phyloP scores from a whole-genome alignment of 2,113 vertebrate genomes.

The Erythrolamprus reginae region DNA sequence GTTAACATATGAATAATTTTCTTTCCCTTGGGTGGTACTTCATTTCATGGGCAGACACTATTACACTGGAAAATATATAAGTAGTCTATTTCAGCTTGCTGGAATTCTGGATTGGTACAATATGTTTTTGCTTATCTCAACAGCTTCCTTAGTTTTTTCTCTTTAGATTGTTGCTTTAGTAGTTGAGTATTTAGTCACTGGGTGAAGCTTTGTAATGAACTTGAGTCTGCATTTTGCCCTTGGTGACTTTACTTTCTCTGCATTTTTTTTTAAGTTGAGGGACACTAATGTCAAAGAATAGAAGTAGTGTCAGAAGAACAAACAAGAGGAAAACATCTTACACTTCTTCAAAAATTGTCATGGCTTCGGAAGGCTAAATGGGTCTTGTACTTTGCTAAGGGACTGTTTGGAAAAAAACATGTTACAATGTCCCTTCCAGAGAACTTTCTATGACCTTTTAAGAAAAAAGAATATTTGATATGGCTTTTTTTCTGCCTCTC shows the following conservation, averaged over 20 bases:
- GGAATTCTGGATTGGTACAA: neutral
- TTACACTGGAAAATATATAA: neutral
- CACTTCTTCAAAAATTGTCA: neutral
- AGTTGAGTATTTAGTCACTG: neutral
- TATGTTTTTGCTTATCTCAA: neutral
- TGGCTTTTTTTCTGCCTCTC: neutral
- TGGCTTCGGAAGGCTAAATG: neutral
- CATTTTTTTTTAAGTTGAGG: neutral
- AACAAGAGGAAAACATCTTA: neutral
- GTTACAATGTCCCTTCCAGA: no score
- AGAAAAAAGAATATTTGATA: neutral
- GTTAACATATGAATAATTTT: neutral
- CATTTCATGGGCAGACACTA: neutral
- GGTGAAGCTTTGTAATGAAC: neutral
- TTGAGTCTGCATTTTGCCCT: neutral
- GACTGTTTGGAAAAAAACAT: neutral
- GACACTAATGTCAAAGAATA: neutral
- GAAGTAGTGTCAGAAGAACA: neutral
- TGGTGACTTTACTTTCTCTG: neutral
- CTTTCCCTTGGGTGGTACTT: neutral
- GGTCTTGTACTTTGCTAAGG: neutral
- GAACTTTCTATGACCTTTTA: neutral
- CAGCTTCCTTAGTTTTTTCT: neutral
- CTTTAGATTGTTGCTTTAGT: neutral
- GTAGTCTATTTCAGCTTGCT: neutral